phyloP scores from a whole-genome alignment of 2,888 invertebrate species.

The Cantharis flavilabris region DNA sequence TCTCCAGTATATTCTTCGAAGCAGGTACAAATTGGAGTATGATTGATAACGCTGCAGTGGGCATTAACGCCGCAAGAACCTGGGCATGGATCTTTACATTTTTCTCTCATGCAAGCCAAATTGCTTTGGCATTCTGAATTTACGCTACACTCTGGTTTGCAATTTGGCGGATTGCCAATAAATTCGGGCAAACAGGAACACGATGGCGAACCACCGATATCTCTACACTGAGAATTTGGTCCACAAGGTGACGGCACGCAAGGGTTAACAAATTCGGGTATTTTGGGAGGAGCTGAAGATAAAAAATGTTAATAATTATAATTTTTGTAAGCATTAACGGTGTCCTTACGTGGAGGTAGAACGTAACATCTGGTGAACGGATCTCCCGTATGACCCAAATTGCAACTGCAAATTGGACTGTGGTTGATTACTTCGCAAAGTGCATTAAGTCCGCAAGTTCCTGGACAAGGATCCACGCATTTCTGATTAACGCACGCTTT shows the following conservation, averaged over 20 bases:
- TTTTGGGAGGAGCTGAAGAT: constrained; percentile 31
- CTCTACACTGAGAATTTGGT: constrained; percentile 63
- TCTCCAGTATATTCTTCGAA: constrained; percentile 72
- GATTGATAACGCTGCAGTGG: constrained; percentile 72
- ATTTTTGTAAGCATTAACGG: background rate
- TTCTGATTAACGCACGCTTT: constrained; percentile 71
- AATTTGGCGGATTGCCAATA: constrained; percentile 74
- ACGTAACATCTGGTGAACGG: constrained; percentile 65
- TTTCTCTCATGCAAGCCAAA: constrained; percentile 71
- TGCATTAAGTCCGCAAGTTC: constrained; percentile 74
- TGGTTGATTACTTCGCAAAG: constrained; percentile 75
- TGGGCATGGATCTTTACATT: constrained; percentile 76
- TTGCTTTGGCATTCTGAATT: constrained; percentile 73
- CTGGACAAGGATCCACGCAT: constrained; percentile 73
- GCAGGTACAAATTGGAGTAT: constrained; percentile 77
- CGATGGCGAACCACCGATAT: constrained; percentile 59
- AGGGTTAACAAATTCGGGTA: constrained; percentile 52
- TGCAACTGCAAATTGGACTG: constrained; percentile 72
- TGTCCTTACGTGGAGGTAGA: constrained; percentile 35
- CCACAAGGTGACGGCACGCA: constrained; percentile 76
- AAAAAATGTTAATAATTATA: background rate
- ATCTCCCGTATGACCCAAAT: constrained; percentile 65
- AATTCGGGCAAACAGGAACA: constrained; percentile 71
- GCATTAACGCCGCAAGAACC: constrained; percentile 76
- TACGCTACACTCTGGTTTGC: constrained; percentile 75